A percentile compares a stretch with the other conserved stretches of the same genome.
Conservation (phyloP, 2,888 invertebrate genomes). For the Microctonus hyperodae region DNA sequence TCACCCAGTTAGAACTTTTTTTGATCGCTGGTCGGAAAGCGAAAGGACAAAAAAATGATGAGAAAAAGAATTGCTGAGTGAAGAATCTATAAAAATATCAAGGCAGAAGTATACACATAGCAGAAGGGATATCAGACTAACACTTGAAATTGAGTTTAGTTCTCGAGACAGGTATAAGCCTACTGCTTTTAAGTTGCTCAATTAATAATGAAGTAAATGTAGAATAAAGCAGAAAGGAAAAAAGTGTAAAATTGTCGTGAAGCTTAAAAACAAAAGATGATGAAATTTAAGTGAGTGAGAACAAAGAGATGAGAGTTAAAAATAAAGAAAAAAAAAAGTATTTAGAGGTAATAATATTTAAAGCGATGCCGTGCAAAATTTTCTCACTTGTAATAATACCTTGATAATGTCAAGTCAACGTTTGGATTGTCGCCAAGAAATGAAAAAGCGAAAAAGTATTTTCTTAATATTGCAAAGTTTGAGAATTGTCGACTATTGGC, state of each 20-base stretch:
- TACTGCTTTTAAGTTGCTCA: constrained; percentile 21
- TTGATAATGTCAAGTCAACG: constrained; percentile 4
- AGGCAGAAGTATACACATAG: constrained; percentile 1
- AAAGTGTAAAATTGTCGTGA: background rate
- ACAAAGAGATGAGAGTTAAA: background rate
- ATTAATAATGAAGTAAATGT: constrained; percentile 22
- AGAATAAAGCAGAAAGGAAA: constrained; percentile 1
- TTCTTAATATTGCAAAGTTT: background rate
- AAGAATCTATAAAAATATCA: constrained; percentile 1
- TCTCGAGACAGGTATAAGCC: background rate
- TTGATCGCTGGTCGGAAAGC: background rate
- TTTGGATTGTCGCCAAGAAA: background rate
- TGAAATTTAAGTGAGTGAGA: constrained; percentile 6
- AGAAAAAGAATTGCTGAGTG: background rate
- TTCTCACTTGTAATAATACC: constrained; percentile 1
- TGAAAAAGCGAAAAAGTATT: background rate
- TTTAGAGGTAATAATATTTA: constrained; percentile 2
- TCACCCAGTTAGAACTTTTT: constrained; percentile 2
- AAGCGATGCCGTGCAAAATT: background rate
- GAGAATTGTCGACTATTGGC: background rate
- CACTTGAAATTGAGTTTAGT: constrained; percentile 24
- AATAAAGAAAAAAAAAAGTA: background rate
- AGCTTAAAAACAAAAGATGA: background rate
- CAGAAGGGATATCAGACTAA: background rate
- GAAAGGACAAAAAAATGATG: background rate